phyloP scores from a whole-genome alignment of 2,888 invertebrate genomes.

The Nephrotoma guestfalica region DNA sequence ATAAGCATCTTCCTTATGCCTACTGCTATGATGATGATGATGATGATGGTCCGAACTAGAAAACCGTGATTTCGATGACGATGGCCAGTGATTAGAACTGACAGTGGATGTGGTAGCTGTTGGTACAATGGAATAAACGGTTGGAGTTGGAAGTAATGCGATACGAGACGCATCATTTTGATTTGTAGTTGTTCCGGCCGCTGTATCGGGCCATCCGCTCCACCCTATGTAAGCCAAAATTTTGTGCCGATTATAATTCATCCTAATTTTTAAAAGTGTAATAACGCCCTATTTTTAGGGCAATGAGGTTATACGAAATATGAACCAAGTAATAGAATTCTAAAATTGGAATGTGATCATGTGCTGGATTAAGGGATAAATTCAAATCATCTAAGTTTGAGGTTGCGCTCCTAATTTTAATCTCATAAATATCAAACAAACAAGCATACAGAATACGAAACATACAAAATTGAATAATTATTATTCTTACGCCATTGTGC shows the following conservation, averaged over 20 bases:
- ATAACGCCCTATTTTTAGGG: too few species aligned
- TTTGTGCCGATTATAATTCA: too few species aligned
- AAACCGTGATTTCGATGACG: neutral
- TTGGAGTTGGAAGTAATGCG: neutral
- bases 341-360: too few species aligned
- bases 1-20: neutral
- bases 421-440: too few species aligned
- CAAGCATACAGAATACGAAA: too few species aligned
- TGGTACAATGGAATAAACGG: neutral
- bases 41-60: slow-evolving; percentile 8
- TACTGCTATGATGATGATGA: slow-evolving; percentile 2
- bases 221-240: neutral
- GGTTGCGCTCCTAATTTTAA: too few species aligned
- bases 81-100: neutral
- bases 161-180: neutral
- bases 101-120: neutral
- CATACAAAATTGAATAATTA: neutral
- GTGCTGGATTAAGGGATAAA: too few species aligned
- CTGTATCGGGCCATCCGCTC: neutral
- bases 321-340: too few species aligned
- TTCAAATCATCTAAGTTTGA: too few species aligned
- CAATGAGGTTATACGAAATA: too few species aligned
- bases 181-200: neutral
- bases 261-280: too few species aligned
- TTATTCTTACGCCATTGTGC: neutral